Base-by-base conservation (phyloP, 2,888 invertebrate genomes). In the Lycophotia porphyrea region DNA sequence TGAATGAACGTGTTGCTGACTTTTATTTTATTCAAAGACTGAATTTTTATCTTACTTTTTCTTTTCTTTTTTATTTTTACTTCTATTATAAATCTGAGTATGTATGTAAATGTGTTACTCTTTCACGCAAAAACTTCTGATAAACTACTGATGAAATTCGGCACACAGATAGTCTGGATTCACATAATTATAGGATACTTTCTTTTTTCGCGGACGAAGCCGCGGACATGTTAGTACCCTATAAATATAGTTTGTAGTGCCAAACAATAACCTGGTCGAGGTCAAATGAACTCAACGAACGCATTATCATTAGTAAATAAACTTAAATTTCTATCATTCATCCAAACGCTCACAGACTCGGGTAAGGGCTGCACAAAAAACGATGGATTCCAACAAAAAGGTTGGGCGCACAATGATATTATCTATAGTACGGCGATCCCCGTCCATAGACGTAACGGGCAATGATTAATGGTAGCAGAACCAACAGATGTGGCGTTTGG, bases 321-420 rank as follows among this genome's bases (percentile, higher is more conserved):
- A 80, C 76, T 27, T 27, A 64, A 55, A 55, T 31, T 72, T 39
- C 47, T 47, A 72, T 80, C n/a, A 80, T 71, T 83, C 68, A 85
- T 61, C 36, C n/a, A 44, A 47, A 79, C 65, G 77, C 60, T 70
- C 74, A 77, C 74, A 73, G 64, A 68, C 31, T 83, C 69, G 24
- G 5, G 84, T 70, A 74, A 76, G 71, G 68, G 72, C 76, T 76
- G 55, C 36, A 84, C 69, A 88, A 84, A 87, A 87, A 86, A 80
- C 71, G 65, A 84, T 77, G 72, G 64, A 80, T 80, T 74, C 67
- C 64, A 71, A 88, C 70, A 82, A 82, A 81, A 84, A 82, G 66
- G 68, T 70, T 66, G 65, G 47, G 36, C 64, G 74, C 67, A 82
- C 84, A 84, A 77, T 84, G 87, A 87, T 88, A 76, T 74, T 74